Evolutionary conservation across 2,113 vertebrate species (phyloP), one percentile per base, ranked within the genome.

Genomic region (Smithornis capensis): DNA sequence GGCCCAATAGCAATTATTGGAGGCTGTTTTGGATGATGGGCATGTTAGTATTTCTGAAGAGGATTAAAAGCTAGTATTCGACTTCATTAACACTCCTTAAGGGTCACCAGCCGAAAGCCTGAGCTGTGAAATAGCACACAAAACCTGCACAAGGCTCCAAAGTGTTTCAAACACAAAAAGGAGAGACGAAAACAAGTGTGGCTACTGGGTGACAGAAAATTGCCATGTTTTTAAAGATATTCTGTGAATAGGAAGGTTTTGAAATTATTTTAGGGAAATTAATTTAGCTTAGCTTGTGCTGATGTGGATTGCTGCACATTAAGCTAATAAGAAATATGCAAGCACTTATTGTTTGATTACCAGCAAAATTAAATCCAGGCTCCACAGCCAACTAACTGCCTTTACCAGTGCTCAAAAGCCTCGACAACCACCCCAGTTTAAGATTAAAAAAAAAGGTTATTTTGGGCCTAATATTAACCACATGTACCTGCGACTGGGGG

Each of bases 311-410:
- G 97, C 97, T 97, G 97, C 42, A 82, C 97, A 98, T 99, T 99
- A 99, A 98, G 98, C 98, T 98, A 98, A 99, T 98, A 98, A 98
- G 98, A 99, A 99, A 97, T 98, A 98, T 98, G 98, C 98, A 98
- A 98, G 98, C 98, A 98, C 98, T 99, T 99, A 99, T 97, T 98
- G 98, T 97, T 98, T 98, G 98, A 99, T 99, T 99, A 98, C 98
- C 97, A 98, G 96, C 96, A 96, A 99, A 99, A 99, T 99, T 99
- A 99, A 98, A 99, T 99, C 99, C 99, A 99, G 99, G 98, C 98
- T 98, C 98, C 33, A 2, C 91, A 88, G 92, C 90, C 95, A 95
- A 96, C 97, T 98, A 97, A 98, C 98, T 96, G 94, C 96, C 96
- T 97, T 95, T 97, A 94, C 95, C 88, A 71, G 86, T 28, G 35